Evolutionary conservation across 2,113 vertebrate genomes (phyloP).

Genomic region (Phyllopteryx taeniolatus): DNA sequence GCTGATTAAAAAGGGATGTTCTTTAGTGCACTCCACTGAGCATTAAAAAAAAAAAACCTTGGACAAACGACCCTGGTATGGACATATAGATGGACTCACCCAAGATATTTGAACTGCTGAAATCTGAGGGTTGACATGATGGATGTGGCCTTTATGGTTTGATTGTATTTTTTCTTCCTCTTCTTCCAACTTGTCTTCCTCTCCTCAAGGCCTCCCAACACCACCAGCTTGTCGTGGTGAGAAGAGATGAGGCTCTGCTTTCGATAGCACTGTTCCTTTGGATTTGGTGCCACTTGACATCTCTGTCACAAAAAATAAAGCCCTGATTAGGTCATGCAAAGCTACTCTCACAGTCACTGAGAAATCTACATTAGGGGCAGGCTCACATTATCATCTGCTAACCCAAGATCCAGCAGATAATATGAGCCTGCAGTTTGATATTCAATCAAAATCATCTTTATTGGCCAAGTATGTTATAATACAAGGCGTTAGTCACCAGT

Average conservation of each 20-base stretch:
- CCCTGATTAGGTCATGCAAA: background rate
- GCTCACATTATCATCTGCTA: background rate
- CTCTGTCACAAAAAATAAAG: background rate
- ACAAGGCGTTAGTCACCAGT: too few relatives aligned
- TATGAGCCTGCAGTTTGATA: background rate
- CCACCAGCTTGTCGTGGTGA: background rate
- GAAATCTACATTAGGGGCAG: background rate
- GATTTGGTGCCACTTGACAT: conserved; percentile 2
- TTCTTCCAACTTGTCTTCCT: background rate
- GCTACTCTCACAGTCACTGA: background rate
- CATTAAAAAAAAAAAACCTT: background rate
- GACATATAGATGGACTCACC: background rate
- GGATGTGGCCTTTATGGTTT: background rate
- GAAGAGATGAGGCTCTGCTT: background rate
- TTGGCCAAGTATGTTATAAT: too few relatives aligned
- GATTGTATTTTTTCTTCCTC: background rate
- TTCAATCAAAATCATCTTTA: background rate
- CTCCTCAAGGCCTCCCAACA: background rate
- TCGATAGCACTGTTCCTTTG: background rate
- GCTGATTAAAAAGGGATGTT: background rate
- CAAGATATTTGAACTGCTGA: background rate
- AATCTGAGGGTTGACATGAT: background rate
- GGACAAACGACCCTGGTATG: background rate
- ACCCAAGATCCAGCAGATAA: background rate
- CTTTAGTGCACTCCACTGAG: background rate